Base-by-base conservation (phyloP, 2,888 invertebrate species). In the Tupiocoris notatus region DNA sequence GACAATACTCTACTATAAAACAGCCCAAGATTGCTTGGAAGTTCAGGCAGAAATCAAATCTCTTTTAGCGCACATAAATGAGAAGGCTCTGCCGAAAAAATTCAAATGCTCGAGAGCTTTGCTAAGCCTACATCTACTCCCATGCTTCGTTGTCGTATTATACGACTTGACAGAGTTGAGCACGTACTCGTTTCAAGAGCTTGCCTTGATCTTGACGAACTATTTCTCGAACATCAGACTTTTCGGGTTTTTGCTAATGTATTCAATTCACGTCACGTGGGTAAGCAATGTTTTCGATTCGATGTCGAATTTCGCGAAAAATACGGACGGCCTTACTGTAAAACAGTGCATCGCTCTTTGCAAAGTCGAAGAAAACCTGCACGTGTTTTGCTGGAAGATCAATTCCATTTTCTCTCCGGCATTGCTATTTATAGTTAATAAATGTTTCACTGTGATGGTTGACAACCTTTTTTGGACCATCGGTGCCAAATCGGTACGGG, bases 1-100 rank as follows among this genome's bases (percentile, higher is more conserved):
- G 39, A 39, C 39, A 17, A 2, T 24, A 3, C n/a, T 9, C 12
- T 18, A 39, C 12, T 18, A 18, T 2, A 65, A 65, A 39, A 9
- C 20, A 12, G 25, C 6, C 39, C 6, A 39, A 39, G 3, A 3
- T 3, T 39, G 12, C 39, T 17, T 65, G 39, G 20, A 16, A 7
- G 25, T 65, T 2, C n/a, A 39, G 65, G 25, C 25, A 2, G 65
- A 65, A 65, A 65, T 65, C 17, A 65, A 65, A 17, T 65, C 65
- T n/a, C 9, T 9, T 17, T 12, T 65, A 39, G 25, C 17, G 1
- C 39, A 39, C 12, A 16, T 65, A n/a, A 25, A 39, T 18, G 18
- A 20, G 9, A 65, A 65, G 12, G 24, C 7, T 20, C 20, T 18
- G 1, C 65, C 39, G 1, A 39, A 7, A 20, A 24, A n/a, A 65